Evolutionary conservation across 2,113 vertebrate genomes (phyloP), one percentile per base, ranked within the genome.

Genomic region (Triplophysa dalaica): DNA sequence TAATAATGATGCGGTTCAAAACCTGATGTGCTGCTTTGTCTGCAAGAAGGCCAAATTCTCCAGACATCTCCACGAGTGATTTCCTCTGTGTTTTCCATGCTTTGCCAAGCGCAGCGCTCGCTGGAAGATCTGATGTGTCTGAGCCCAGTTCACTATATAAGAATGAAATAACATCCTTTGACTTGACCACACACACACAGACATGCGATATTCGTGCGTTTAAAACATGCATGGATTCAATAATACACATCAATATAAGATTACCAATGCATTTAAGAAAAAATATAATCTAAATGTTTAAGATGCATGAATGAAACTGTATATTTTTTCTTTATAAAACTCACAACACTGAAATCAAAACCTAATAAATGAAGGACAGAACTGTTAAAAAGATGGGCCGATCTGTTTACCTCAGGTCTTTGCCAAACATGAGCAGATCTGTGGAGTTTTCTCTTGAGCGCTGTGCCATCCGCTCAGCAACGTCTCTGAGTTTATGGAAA

Each of bases 1-100:
- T 10, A 22, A 4, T 22, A 72, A 72, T 14, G 19, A 56, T 72
- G 19, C 12, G 48, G 9, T 48, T 65, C n/a, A 33, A 38, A 22
- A 77, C 97, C 95, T 99, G 97, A 81, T 96, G 95, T 22, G 94
- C 93, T 0, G 97, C 96, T 89, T 98, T 99, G 90, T 99, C 96
- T 0, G 97, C 96, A 1, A 99, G 89, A 81, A 96, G 88, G 0
- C 95, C 93, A 19, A 99, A 98, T 86, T 98, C 97, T 76, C 95
- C 95, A 0, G 97, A 98, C 45, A 99, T 90, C 83, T 95, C 96
- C 85, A 97, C 92, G 0, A 96, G 90, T 0, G 92, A 95, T 2
- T 93, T 77, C 45, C 75, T 77, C 62, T 77, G 75, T 65, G 75
- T 77, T 22, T 13, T 65, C 75, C 75, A 77, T 10, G 61, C 45